A percentile compares a stretch with the other conserved stretches of the same genome.
phyloP scores from a whole-genome alignment of 2,797 vertebrate species.

The Enteromius paludinosus region DNA sequence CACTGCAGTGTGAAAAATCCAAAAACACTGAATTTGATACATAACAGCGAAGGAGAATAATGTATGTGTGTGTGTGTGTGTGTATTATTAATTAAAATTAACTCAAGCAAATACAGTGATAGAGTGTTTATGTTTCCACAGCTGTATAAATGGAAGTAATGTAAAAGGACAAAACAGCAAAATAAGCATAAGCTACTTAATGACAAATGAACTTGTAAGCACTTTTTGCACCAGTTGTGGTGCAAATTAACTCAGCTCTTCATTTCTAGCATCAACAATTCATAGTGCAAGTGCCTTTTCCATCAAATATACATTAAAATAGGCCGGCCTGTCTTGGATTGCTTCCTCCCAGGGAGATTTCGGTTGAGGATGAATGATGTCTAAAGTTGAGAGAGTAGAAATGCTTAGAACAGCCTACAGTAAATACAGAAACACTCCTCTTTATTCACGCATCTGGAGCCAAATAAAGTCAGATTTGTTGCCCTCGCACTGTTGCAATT shows the following conservation, averaged over 20 bases:
- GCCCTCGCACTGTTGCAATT: slow-evolving; percentile 22
- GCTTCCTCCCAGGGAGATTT: slow-evolving; percentile 24
- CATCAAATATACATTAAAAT: slow-evolving; percentile 55
- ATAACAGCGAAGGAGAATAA: background rate
- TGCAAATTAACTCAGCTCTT: slow-evolving; percentile 17
- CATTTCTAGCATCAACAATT: slow-evolving; percentile 47
- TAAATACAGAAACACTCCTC: slow-evolving; percentile 19
- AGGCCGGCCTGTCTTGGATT: slow-evolving; percentile 19
- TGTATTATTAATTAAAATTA: background rate
- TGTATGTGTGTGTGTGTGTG: no score
- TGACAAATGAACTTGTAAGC: background rate
- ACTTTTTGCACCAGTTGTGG: background rate
- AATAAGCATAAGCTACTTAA: background rate
- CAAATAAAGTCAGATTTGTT: slow-evolving; percentile 13
- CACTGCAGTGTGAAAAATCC: no score
- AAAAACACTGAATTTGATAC: background rate
- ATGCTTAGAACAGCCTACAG: slow-evolving; percentile 22
- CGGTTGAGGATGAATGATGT: slow-evolving; percentile 21
- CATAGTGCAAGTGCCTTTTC: slow-evolving; percentile 44
- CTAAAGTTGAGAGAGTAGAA: slow-evolving; percentile 11
- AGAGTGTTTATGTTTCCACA: background rate
- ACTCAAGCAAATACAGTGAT: no score
- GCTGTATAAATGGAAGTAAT: background rate
- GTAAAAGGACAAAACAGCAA: background rate
- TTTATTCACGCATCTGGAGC: slow-evolving; percentile 11